A percentile compares a stretch with the other conserved stretches of the same genome.
Conservation (phyloP, 1,140 invertebrate species). For the Hycleus phaleratus region DNA sequence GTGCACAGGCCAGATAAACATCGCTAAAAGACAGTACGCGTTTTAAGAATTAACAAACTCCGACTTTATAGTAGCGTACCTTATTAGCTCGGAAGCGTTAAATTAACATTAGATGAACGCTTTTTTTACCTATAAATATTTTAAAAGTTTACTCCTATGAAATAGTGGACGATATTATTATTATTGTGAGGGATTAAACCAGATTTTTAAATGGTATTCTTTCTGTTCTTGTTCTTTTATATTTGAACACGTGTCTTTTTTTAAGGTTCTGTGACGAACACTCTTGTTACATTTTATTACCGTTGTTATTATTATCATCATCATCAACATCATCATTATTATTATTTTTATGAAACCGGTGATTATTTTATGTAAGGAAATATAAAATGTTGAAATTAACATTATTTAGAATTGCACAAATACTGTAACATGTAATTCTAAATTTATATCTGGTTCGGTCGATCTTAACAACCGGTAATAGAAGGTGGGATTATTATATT, state of each 20-base stretch:
- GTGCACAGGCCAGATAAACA: constrained; percentile 31
- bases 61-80: constrained; percentile 2
- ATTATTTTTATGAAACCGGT: not conserved
- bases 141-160: too few species aligned
- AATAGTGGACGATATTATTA: constrained; percentile 7
- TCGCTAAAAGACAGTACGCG: constrained; percentile 31
- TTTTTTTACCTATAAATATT: not conserved
- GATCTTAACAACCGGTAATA: too few species aligned
- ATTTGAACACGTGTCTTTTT: constrained; percentile 25
- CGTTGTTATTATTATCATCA: too few species aligned
- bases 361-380: constrained; percentile 7
- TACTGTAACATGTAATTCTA: constrained; percentile 5
- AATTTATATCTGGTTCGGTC: not conserved
- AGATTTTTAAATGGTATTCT: constrained; percentile 23
- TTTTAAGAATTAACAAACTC: constrained; percentile 33
- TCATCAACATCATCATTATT: too few species aligned
- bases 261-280: constrained; percentile 14
- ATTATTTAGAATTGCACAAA: not conserved
- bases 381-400: constrained; percentile 14
- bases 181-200: constrained; percentile 18
- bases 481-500: too few species aligned
- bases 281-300: constrained; percentile 23
- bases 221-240: constrained; percentile 20
- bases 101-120: constrained; percentile 2
- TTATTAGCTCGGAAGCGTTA: not conserved